Base-by-base conservation (phyloP, 2,888 invertebrate genomes). In the Cheilosia impressa region DNA sequence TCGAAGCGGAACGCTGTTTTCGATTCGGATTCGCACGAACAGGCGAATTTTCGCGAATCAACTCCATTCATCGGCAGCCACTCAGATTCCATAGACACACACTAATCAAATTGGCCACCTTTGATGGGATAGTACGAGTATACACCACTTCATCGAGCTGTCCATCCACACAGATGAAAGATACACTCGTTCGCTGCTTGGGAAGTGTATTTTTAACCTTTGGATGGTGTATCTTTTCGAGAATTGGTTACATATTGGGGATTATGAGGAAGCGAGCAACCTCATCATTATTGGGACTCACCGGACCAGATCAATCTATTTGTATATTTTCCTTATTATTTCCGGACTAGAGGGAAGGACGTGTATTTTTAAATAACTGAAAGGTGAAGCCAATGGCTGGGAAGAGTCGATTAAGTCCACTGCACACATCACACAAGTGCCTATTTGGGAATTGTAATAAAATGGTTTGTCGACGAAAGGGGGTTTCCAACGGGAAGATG, bases 151-250 rank as follows among this genome's bases (percentile, higher is more conserved):
- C 55, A 62, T 43, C 65, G 55, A 17, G 2, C 38, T 10, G 57
- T 38, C 53, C 22, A 24, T 55, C 47, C 24, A 34, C 38, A 34
- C 19, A 4, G 47, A 38, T 50, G 66, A 52, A 75, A 38, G 62
- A 62, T 22, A 53, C 52, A 34, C 15, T 38, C 17, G 10, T 47
- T 47, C 31, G 31, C 22, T 27, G 24, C 63, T 43, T n/a, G 63
- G 19, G 15, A 73, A 73, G 45, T 55, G 31, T 73, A 73, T 73
- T 73, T 73, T 73, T 73, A 73, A 63, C 71, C 71, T 60, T 38
- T 22, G 53, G 53, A 10, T 24, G 31, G 34, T 45, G 41, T 41
- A 24, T 50, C n/a, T 62, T 19, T 31, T 52, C 2, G 6, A 34
- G 43, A 62, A 60, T 52, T 47, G 45, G 58, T 52, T 52, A 65